Conservation (phyloP, 1,140 invertebrate genomes). For the Drosophila subobscura region DNA sequence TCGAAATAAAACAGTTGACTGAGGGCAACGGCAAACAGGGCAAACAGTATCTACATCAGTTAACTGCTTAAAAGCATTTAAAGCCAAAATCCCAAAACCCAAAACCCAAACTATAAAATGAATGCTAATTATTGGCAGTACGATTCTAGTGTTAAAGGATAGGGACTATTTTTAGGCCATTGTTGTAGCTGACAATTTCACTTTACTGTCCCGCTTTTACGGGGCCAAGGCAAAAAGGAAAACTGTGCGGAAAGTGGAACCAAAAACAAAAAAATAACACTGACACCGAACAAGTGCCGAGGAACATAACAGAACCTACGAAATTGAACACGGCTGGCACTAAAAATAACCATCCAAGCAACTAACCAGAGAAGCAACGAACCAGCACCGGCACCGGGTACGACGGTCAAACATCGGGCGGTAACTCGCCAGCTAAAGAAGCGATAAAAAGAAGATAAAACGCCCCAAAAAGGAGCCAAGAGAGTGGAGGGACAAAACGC, state of each 20-base stretch:
- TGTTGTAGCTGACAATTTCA: constrained; percentile 67
- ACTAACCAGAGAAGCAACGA: constrained; percentile 24
- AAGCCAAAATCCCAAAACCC: constrained; percentile 17
- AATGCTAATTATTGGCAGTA: constrained; percentile 75
- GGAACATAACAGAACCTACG: constrained; percentile 61
- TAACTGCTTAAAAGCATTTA: constrained; percentile 47
- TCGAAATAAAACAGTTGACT: constrained; percentile 38
- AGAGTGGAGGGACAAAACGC: constrained; percentile 5
- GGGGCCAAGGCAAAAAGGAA: constrained; percentile 38
- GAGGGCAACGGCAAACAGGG: constrained; percentile 2
- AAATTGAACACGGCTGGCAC: constrained; percentile 74
- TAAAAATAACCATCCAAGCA: constrained; percentile 66
- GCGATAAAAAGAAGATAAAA: constrained; percentile 80
- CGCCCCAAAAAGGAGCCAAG: constrained; percentile 30
- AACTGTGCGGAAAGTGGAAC: constrained; percentile 7
- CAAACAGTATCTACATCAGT: constrained; percentile 40
- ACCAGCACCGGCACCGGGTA: constrained; percentile 17
- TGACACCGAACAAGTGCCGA: constrained; percentile 28
- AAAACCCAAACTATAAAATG: constrained; percentile 65
- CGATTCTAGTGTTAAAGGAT: constrained; percentile 11
- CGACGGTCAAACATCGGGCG: constrained; percentile 38
- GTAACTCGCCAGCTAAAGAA: constrained; percentile 61
- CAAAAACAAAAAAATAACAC: constrained; percentile 7
- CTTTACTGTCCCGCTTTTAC: constrained; percentile 67
- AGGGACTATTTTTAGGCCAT: constrained; percentile 65